phyloP scores from a whole-genome alignment of 2,113 vertebrate species.

The Anser cygnoides region DNA sequence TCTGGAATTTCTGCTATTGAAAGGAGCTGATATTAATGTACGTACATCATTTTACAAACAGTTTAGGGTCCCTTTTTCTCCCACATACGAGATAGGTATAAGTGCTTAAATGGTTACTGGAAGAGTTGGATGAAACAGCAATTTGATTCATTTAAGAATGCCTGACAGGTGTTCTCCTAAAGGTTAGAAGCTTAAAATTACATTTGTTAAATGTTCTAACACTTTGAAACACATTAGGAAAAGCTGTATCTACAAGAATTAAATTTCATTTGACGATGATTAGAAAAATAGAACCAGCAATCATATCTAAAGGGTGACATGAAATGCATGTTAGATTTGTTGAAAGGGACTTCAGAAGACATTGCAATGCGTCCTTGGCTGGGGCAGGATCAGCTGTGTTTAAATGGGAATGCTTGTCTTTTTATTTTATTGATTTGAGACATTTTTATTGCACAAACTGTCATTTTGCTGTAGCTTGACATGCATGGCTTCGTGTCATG shows the following conservation, averaged over 20 bases:
- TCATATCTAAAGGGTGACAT: background rate
- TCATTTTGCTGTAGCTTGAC: background rate
- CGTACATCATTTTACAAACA: slow-evolving; percentile 35
- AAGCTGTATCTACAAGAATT: background rate
- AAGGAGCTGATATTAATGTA: slow-evolving; percentile 96
- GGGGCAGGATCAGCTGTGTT: background rate
- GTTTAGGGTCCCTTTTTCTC: background rate
- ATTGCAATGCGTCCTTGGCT: background rate
- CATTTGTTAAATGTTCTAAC: background rate
- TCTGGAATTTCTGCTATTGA: slow-evolving; percentile 89
- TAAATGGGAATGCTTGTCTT: background rate
- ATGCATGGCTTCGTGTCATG: background rate
- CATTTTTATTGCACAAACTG: background rate
- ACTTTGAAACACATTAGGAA: background rate
- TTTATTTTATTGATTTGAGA: background rate
- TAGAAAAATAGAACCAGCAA: background rate
- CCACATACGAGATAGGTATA: background rate
- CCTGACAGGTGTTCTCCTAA: background rate
- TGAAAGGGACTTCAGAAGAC: background rate
- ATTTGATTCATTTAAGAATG: background rate
- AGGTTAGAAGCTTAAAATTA: background rate
- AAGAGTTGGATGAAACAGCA: background rate
- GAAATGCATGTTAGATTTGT: background rate
- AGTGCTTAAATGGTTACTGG: background rate
- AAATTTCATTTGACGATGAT: background rate